A percentile compares a stretch with the other conserved stretches of the same genome.
Evolutionary conservation across 2,113 vertebrate genomes (phyloP).

Genomic region (Rhadina sibilatrix): DNA sequence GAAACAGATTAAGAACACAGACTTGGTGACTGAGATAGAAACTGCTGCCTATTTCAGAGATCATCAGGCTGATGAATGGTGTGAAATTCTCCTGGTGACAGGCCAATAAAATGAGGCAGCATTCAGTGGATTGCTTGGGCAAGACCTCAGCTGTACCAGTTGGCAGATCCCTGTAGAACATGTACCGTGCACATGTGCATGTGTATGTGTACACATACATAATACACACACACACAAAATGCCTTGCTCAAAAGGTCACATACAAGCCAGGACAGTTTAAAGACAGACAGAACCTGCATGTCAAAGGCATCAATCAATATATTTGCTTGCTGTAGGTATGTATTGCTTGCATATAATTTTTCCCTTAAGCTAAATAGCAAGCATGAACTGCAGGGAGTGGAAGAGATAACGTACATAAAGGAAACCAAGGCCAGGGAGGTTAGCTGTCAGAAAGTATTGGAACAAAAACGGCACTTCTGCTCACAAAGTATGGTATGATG

Average conservation of each 20-base stretch:
- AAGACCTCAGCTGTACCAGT: not conserved
- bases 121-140: not conserved
- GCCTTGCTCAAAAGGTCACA: not conserved
- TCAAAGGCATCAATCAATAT: fast-evolving
- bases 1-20: not conserved
- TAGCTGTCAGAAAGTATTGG: not conserved
- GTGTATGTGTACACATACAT: no score
- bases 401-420: not conserved
- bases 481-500: not conserved
- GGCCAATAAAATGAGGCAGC: fast-evolving
- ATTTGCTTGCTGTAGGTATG: not conserved
- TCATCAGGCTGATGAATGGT: not conserved
- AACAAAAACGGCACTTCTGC: not conserved
- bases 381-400: not conserved
- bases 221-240: not conserved
- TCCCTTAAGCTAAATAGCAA: not conserved
- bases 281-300: not conserved
- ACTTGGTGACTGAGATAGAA: not conserved
- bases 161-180: not conserved
- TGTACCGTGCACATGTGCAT: not conserved
- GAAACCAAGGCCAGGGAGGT: not conserved
- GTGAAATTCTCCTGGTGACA: not conserved
- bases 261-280: not conserved
- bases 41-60: not conserved
- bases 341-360: not conserved